phyloP scores from a whole-genome alignment of 92 coral and sea anemone genomes.

The Epizoanthus scotinus region DNA sequence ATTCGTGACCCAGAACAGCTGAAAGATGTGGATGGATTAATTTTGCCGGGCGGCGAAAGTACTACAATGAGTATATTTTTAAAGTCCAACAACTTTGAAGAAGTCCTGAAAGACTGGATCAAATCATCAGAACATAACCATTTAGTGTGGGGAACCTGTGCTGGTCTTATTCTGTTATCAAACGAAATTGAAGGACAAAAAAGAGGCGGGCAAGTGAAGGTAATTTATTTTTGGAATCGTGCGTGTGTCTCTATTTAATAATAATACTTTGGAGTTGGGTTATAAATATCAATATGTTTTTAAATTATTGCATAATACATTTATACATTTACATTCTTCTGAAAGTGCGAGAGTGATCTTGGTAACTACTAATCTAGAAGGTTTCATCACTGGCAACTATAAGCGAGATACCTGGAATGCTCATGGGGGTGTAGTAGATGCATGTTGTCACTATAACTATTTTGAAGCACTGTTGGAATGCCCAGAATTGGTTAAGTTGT shows the following conservation, averaged over 20 bases:
- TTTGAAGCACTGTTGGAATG: no score
- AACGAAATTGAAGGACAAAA: slow-evolving; percentile 77
- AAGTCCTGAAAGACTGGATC: slow-evolving; percentile 70
- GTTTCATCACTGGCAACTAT: background rate
- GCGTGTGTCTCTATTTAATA: no score
- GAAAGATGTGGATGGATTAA: slow-evolving; percentile 71
- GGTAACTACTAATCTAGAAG: slow-evolving; percentile 1
- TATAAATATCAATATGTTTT: no score
- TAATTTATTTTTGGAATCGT: slow-evolving; percentile 15
- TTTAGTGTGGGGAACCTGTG: slow-evolving; percentile 94
- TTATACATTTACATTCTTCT: background rate
- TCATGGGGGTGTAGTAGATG: background rate
- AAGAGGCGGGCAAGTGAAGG: slow-evolving; percentile 79
- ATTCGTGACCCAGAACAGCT: slow-evolving; percentile 76
- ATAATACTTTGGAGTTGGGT: no score
- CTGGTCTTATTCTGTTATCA: slow-evolving; percentile 88
- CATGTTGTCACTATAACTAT: no score
- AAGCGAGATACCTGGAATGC: background rate
- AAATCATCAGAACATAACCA: slow-evolving; percentile 57
- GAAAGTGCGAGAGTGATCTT: background rate
- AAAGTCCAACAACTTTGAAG: slow-evolving; percentile 67
- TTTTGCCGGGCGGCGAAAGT: slow-evolving; percentile 97
- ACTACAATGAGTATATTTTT: slow-evolving; percentile 79
- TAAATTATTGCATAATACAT: background rate
- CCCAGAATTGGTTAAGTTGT: no score